Evolutionary conservation across 30 jellyfish, hydroid and myxozoan genomes (phyloP).

Genomic region (Pelagia noctiluca): DNA sequence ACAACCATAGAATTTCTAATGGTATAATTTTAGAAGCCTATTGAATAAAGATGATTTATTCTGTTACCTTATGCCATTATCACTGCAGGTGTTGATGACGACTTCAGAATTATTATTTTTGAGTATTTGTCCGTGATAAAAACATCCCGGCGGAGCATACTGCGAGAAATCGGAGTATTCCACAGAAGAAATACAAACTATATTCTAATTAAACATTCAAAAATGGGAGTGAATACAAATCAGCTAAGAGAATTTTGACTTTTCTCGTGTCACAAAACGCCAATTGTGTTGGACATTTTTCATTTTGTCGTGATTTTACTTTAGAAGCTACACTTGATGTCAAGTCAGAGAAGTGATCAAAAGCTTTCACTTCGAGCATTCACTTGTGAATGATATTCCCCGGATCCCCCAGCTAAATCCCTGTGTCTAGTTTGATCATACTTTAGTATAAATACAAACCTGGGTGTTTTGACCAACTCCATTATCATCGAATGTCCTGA

Average conservation of each 20-base stretch:
- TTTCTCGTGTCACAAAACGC: not conserved
- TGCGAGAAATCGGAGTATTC: not conserved
- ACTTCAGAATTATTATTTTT: constrained; percentile 44
- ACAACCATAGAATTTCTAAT: too few relatives aligned
- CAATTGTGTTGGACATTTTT: too few relatives aligned
- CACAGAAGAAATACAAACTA: not conserved
- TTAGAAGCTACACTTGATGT: too few relatives aligned
- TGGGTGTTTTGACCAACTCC: constrained; percentile 13
- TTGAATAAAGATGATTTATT: too few relatives aligned
- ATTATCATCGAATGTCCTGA: constrained; percentile 62
- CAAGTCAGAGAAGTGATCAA: not conserved
- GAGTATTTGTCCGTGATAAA: constrained; percentile 47
- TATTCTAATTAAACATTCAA: too few relatives aligned
- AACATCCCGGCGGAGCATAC: constrained; percentile 59
- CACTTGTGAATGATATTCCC: too few relatives aligned
- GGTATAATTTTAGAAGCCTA: too few relatives aligned
- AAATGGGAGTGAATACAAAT: too few relatives aligned
- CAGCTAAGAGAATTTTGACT: not conserved
- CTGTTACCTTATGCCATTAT: constrained; percentile 54
- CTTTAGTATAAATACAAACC: constrained; percentile 3
- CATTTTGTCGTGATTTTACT: not conserved
- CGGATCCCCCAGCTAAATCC: too few relatives aligned
- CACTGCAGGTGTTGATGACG: constrained; percentile 46
- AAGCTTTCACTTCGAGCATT: too few relatives aligned
- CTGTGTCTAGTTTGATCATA: too few relatives aligned